phyloP scores from a whole-genome alignment of 2,113 vertebrate genomes.

The Rynchops niger region DNA sequence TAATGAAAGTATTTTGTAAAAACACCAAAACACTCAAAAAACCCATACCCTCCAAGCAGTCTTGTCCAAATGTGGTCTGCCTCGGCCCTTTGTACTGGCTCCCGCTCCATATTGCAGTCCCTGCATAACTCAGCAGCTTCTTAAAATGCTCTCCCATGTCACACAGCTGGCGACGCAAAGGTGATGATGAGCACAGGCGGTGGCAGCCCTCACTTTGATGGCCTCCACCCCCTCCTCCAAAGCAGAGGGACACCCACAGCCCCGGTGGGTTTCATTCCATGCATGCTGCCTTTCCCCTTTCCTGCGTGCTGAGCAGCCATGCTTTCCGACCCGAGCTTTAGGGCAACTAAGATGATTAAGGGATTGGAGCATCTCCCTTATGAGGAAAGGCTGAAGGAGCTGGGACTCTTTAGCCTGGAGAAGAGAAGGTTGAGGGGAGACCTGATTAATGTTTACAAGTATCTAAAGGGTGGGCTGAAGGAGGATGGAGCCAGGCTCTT shows the following conservation, averaged over 20 bases:
- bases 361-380: no score
- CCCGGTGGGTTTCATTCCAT: neutral
- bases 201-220: neutral
- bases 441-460: no score
- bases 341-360: no score
- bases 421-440: no score
- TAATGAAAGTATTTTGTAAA: neutral
- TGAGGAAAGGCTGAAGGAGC: no score
- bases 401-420: no score
- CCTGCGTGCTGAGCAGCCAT: accelerated
- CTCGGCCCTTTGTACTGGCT: neutral
- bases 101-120: neutral
- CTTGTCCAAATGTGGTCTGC: neutral
- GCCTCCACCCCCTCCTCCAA: neutral
- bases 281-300: neutral
- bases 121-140: neutral
- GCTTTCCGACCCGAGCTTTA: no score
- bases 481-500: no score
- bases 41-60: neutral
- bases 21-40: neutral
- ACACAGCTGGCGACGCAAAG: neutral
- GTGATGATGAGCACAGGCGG: neutral
- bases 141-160: neutral
- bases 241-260: neutral
- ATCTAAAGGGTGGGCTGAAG: no score